These are phyloP conservation scores for Selenia dentaria DNA, from an alignment of 2,888 invertebrate genomes.

Conservation along the genomic window DNA sequence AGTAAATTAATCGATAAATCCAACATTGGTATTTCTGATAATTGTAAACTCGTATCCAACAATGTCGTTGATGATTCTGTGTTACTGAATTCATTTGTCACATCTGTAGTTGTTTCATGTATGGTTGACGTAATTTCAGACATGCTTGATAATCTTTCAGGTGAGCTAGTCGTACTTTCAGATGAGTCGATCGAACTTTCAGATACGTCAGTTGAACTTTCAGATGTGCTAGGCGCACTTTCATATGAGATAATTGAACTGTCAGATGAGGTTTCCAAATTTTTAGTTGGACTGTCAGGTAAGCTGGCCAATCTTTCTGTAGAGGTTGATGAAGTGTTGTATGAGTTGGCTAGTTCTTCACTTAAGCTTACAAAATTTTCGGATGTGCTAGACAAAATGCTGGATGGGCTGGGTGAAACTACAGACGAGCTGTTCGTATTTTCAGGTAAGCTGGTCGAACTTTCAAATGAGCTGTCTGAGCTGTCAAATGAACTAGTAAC, in stretches of 20 bases:
- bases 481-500: not conserved
- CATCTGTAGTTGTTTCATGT: not conserved
- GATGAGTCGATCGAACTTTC: not conserved
- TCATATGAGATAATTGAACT: not conserved
- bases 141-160: not conserved
- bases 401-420: not conserved
- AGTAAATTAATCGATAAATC: conserved; percentile 10
- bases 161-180: not conserved
- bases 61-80: not conserved
- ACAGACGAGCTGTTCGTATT: not conserved
- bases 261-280: not conserved
- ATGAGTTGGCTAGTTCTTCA: not conserved
- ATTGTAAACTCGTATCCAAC: not conserved
- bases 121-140: not conserved
- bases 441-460: not conserved
- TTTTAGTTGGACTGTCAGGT: not conserved
- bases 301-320: not conserved
- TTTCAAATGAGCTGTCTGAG: not conserved
- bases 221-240: not conserved
- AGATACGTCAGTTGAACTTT: not conserved
- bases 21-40: not conserved
- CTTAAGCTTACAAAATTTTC: not conserved
- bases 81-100: not conserved
- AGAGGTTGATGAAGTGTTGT: not conserved
- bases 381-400: not conserved